Evolutionary conservation across 2,113 vertebrate genomes (phyloP), one percentile per base, ranked within the genome.

Genomic region (Ochotona princeps): DNA sequence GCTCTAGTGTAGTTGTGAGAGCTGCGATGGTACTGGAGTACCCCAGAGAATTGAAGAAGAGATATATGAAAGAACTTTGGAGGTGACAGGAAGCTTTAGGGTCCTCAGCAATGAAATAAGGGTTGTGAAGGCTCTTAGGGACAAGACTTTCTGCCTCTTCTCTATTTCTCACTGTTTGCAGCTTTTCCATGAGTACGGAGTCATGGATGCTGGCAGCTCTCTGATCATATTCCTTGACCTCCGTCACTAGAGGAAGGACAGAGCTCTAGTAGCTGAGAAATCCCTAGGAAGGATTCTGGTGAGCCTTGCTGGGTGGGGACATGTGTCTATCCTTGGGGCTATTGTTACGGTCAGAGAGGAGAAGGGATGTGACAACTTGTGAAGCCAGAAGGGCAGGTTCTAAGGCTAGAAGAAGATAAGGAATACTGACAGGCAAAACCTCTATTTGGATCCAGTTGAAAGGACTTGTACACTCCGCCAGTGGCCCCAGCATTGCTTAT

Each of bases 121-220:
- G 65, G 26, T 49, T 11, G 30, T 44, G 80, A 92, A 51, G 51
- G 23, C 84, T 83, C 84, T 82, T 28, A 67, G n/a, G 57, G 75
- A 23, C 18, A 18, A 49, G 26, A 72, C 57, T 60, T 13, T 78
- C 82, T 75, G 38, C 21, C 25, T 72, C 61, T 79, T 49, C 23
- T 75, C n/a, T 84, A 38, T 17, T 78, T 73, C 17, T 92, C 23
- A 38, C 8, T 23, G 7, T 60, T 72, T 54, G 32, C 17, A 76
- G 78, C 8, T 92, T 95, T 96, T 60, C 73, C 30, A 7, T 63
- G n/a, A 92, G 8, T 74, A 20, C 73, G 20, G 81, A 89, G 32
- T 44, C 61, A 49, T 54, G 76, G 81, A 35, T 72, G 47, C 76
- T 38, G 38, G 47, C 38, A 38, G 7, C 32, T 74, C 20, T 94